A percentile compares a stretch with the other conserved stretches of the same genome.
Conservation (phyloP, 2,888 invertebrate species). For the Cosmorhoe ocellata region DNA sequence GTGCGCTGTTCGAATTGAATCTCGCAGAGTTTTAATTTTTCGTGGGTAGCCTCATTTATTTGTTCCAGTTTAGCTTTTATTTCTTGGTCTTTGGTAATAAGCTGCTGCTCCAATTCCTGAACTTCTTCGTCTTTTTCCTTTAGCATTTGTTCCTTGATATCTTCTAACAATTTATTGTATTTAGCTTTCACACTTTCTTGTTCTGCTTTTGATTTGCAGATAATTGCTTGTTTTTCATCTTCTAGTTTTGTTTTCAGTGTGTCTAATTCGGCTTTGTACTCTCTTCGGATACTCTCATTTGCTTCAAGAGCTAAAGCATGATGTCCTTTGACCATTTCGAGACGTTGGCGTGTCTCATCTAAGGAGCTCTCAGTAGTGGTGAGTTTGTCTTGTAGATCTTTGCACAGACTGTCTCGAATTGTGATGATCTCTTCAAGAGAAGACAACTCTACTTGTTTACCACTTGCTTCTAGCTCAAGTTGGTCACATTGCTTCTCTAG, state of each 20-base stretch:
- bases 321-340: constrained; percentile 78
- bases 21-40: constrained; percentile 72
- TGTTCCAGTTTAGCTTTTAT: constrained; percentile 76
- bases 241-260: constrained; percentile 69
- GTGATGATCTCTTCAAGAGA: constrained; percentile 71
- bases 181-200: constrained; percentile 64
- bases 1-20: constrained; percentile 76
- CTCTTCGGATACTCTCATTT: constrained; percentile 76
- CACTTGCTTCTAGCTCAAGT: constrained; percentile 66
- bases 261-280: constrained; percentile 75
- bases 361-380: constrained; percentile 59
- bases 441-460: constrained; percentile 68
- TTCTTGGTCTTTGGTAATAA: constrained; percentile 62
- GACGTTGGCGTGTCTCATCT: constrained; percentile 68
- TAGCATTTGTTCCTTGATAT: constrained; percentile 58
- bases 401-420: constrained; percentile 71
- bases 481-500: constrained; percentile 64
- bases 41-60: constrained; percentile 69
- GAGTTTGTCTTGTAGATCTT: constrained; percentile 72
- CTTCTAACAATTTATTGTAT: constrained; percentile 59
- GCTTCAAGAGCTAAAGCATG: constrained; percentile 76
- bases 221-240: constrained; percentile 69
- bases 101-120: constrained; percentile 58
- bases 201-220: constrained; percentile 62
- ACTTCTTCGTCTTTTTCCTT: constrained; percentile 66